These are phyloP conservation scores for Torymus texanus DNA, from an alignment of 2,888 invertebrate species.

Conservation along the genomic window DNA sequence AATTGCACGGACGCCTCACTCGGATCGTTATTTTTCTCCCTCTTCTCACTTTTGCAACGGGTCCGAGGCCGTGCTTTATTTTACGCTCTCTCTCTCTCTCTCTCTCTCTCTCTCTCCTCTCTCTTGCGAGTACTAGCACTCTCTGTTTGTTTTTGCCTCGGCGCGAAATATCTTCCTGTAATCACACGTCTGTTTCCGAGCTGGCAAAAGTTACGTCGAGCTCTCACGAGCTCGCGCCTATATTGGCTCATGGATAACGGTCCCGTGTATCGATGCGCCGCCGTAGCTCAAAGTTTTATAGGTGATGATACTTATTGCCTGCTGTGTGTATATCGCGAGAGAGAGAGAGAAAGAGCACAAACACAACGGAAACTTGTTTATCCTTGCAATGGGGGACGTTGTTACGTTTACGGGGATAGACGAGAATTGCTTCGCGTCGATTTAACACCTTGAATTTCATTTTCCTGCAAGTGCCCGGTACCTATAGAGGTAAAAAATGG, in stretches of 20 bases:
- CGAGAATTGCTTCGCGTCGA: background rate
- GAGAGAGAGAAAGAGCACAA: no score
- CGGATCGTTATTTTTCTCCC: background rate
- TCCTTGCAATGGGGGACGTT: constrained; percentile 10
- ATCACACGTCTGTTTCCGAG: constrained; percentile 35
- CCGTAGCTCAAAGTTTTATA: constrained; percentile 7
- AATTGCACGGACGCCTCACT: background rate
- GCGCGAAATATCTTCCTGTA: constrained; percentile 9
- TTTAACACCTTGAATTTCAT: no score
- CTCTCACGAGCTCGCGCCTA: background rate
- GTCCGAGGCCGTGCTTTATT: background rate
- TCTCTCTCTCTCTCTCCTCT: no score
- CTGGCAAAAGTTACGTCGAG: background rate
- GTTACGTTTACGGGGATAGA: background rate
- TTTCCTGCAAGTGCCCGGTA: no score
- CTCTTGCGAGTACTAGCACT: no score
- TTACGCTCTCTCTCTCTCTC: background rate
- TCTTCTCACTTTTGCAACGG: background rate
- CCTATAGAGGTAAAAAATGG: no score
- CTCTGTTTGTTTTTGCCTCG: background rate
- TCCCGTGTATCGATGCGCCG: constrained; percentile 4
- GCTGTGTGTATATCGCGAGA: background rate
- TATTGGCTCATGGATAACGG: no score
- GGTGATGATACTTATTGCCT: constrained; percentile 20
- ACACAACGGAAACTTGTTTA: constrained; percentile 2